A percentile compares a stretch with the other conserved stretches of the same genome.
These are phyloP conservation scores for Lycia hirtaria DNA, from an alignment of 2,888 invertebrate genomes.

Conservation along the genomic window DNA sequence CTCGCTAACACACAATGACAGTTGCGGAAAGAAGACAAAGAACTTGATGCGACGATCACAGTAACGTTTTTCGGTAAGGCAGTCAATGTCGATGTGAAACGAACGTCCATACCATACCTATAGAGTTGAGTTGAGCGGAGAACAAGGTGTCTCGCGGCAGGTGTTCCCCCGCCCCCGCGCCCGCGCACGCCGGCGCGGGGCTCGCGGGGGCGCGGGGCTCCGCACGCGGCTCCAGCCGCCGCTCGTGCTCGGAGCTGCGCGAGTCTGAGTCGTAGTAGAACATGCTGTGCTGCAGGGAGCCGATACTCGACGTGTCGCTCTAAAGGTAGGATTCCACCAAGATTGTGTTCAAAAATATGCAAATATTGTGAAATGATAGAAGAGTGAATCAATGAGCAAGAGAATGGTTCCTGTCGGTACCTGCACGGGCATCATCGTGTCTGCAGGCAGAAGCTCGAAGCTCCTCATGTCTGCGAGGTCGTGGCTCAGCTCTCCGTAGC, in stretches of 20 bases:
- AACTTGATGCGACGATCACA: too few species aligned
- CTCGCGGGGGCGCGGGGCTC: too few species aligned
- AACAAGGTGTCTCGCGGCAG: slow-evolving; percentile 63
- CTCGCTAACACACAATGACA: too few species aligned
- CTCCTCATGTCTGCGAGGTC: slow-evolving; percentile 58
- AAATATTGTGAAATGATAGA: too few species aligned
- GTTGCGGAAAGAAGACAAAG: too few species aligned
- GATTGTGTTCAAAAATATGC: not conserved
- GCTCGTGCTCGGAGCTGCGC: slow-evolving; percentile 57
- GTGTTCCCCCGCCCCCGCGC: too few species aligned
- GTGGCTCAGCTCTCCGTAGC: slow-evolving; percentile 25
- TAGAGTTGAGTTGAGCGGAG: slow-evolving; percentile 48
- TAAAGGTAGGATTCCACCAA: slow-evolving; percentile 34
- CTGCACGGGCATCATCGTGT: slow-evolving; percentile 46
- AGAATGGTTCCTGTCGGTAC: slow-evolving; percentile 32
- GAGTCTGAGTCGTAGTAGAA: slow-evolving; percentile 71
- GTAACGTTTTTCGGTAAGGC: too few species aligned
- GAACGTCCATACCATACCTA: slow-evolving; percentile 1
- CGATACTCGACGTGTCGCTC: slow-evolving; percentile 75
- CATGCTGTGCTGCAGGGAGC: slow-evolving; percentile 59
- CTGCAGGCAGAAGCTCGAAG: slow-evolving; percentile 52
- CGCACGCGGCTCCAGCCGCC: too few species aligned
- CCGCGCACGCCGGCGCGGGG: too few species aligned
- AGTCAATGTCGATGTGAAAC: too few species aligned
- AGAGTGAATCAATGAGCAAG: too few species aligned